phyloP scores from a whole-genome alignment of 2,113 vertebrate genomes.

The Rhabdornis inornatus region DNA sequence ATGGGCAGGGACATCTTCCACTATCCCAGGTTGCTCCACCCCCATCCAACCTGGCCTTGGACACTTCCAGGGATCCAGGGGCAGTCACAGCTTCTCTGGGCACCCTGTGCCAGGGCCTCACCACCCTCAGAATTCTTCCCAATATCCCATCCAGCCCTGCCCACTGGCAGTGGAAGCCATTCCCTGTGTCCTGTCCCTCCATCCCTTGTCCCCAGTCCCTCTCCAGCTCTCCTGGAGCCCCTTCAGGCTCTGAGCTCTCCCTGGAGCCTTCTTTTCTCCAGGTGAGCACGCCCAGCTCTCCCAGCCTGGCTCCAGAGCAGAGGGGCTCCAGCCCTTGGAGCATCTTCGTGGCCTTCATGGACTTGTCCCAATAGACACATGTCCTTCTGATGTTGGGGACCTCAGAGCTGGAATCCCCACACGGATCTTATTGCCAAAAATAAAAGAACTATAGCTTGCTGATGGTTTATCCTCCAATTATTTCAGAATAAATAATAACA shows the following conservation, averaged over 20 bases:
- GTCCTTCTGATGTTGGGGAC: not conserved
- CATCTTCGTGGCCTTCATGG: accelerated
- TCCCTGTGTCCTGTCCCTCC: not conserved
- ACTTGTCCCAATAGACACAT: accelerated
- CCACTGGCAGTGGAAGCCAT: not conserved
- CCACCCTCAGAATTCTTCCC: not conserved
- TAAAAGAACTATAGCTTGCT: not conserved
- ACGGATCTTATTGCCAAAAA: not conserved
- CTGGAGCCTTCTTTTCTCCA: not conserved
- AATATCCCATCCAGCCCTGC: accelerated
- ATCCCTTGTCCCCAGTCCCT: not conserved
- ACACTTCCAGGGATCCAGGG: not conserved
- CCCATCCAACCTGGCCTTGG: accelerated
- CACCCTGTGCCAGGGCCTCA: accelerated
- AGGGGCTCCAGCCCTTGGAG: not conserved
- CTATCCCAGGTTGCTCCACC: not conserved
- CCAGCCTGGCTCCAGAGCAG: not conserved
- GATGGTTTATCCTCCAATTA: not conserved
- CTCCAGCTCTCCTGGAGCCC: not conserved
- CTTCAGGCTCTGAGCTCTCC: not conserved
- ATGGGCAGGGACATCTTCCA: not conserved
- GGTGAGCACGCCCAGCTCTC: not conserved
- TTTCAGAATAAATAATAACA: not conserved
- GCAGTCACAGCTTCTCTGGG: not conserved
- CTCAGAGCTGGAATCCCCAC: not conserved